Evolutionary conservation across 1,140 invertebrate genomes (phyloP), one percentile per base, ranked within the genome.

Genomic region (Drosophila bocki): DNA sequence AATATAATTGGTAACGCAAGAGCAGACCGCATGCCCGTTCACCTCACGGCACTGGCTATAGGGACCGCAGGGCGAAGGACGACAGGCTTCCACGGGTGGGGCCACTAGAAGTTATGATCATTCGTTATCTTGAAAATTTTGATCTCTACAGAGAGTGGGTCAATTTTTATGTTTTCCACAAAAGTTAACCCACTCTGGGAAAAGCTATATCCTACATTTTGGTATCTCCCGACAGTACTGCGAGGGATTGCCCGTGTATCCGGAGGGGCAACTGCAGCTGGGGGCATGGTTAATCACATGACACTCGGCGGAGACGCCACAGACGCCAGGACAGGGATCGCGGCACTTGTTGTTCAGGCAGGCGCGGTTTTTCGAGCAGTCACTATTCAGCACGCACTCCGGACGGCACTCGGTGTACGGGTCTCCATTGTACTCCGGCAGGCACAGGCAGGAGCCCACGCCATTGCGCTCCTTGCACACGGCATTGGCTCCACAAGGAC

Each of bases 401-500:
- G 95, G 95, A 91, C 96, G 93, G 93, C 95, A 96, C 35, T 95
- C 95, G 71, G 94, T 94, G 82, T 97, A 97, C 29, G 96, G 96
- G 93, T 97, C 95, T 45, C 96, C 96, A 67, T 94, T 94, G 83
- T 95, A 96, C 82, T 96, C 95, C n/a, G 95, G 94, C 70, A 96
- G 84, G 88, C 96, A 97, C 60, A 95, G 94, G 85, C 96, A 97
- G 57, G 95, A 95, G 82, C 96, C 96, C 15, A 95, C 96, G 26
- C 95, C 96, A 80, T 96, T 96, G 63, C 95, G 95, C 93, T 97
- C 97, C 93, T 95, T 95, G 92, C 95, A 96, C 82, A 96, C 70
- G 45, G 97, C 96, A 93, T 97, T 97, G 3, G 95, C 94, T 45
- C 96, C 97, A 91, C 96, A 97, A 45, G 96, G 96, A 39, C 95